Conservation (phyloP, 2,888 invertebrate genomes). For the Leistus spinibarbis region DNA sequence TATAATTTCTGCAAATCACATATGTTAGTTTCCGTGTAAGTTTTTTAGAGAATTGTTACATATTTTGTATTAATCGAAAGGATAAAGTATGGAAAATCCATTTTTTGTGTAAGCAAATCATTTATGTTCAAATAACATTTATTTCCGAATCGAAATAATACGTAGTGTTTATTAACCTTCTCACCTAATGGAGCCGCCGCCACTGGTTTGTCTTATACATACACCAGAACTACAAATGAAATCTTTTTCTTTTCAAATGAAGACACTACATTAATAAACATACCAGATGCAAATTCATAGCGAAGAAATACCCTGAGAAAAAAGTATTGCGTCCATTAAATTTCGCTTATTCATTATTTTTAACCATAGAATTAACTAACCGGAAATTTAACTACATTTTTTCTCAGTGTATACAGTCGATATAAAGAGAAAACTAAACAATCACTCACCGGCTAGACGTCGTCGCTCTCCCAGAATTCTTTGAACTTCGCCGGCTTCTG, state of each 20-base stretch:
- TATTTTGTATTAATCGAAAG: no score
- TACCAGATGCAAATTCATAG: conserved; percentile 32
- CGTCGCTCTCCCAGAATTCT: conserved; percentile 60
- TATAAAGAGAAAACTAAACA: neutral
- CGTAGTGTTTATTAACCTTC: no score
- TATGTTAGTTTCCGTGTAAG: no score
- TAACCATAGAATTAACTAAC: neutral
- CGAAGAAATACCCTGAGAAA: neutral
- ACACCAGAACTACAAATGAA: neutral
- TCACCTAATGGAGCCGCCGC: no score
- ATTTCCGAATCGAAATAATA: no score
- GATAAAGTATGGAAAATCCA: no score
- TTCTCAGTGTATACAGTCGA: neutral
- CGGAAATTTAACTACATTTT: neutral
- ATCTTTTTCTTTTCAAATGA: neutral
- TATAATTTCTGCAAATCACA: no score
- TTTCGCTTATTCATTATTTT: neutral
- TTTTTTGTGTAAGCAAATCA: no score
- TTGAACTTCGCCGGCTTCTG: conserved; percentile 74
- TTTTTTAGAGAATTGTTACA: no score
- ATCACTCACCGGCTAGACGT: conserved; percentile 50
- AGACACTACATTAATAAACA: neutral
- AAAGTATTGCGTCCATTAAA: neutral
- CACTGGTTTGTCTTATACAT: no score
- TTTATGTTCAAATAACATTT: no score